These are phyloP conservation scores for Gastrophysa polygoni DNA, from an alignment of 2,888 invertebrate species.

Conservation along the genomic window DNA sequence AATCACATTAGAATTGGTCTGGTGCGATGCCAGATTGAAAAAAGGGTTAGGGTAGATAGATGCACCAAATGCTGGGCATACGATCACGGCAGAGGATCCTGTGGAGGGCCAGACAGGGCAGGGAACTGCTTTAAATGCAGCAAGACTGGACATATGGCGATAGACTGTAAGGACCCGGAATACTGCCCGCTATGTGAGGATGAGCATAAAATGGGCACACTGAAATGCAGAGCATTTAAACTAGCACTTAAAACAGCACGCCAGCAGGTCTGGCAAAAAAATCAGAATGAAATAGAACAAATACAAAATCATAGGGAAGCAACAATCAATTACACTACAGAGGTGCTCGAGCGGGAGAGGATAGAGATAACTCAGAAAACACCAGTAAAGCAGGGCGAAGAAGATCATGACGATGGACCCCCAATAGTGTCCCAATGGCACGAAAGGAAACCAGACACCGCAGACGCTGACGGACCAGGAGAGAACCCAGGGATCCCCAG, in stretches of 20 bases:
- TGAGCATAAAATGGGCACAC: neutral
- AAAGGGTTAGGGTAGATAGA: neutral
- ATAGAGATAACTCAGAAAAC: neutral
- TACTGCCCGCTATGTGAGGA: slow-evolving; percentile 6
- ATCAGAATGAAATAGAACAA: slow-evolving; percentile 1
- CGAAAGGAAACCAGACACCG: too few species aligned
- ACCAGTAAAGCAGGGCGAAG: slow-evolving; percentile 1
- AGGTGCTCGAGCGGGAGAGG: slow-evolving; percentile 1
- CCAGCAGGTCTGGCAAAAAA: slow-evolving; percentile 4
- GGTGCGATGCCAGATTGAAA: slow-evolving; percentile 8
- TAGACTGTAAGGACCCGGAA: neutral
- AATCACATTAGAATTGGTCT: slow-evolving; percentile 1
- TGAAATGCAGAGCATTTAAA: neutral
- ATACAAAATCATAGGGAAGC: neutral
- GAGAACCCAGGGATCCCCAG: neutral
- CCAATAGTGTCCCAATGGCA: neutral
- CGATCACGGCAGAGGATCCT: neutral
- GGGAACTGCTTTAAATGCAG: slow-evolving; percentile 2
- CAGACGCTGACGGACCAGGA: too few species aligned
- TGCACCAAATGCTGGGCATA: slow-evolving; percentile 10
- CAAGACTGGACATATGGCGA: slow-evolving; percentile 6
- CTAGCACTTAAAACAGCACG: neutral
- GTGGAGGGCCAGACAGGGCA: slow-evolving; percentile 7
- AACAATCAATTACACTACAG: neutral
- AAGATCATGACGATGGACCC: neutral